Conservation (phyloP, 2,888 invertebrate species). For the Dexiosoma caninum region DNA sequence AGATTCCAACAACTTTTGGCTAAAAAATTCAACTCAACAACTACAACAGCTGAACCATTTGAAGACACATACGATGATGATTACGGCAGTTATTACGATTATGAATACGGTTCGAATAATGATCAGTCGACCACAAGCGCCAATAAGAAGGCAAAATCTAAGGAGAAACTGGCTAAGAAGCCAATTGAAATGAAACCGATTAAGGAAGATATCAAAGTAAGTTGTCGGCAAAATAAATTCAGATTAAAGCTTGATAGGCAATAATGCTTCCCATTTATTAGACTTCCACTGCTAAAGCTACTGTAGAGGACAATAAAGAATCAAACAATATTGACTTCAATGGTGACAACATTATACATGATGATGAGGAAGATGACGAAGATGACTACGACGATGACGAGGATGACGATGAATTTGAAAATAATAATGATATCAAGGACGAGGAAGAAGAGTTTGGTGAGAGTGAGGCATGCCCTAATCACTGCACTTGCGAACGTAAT, state of each 20-base stretch:
- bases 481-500: constrained; percentile 81
- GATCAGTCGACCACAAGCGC: constrained; percentile 63
- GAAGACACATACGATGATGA: constrained; percentile 68
- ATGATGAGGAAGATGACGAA: constrained; percentile 67
- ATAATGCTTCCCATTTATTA: background rate
- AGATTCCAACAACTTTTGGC: constrained; percentile 76
- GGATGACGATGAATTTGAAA: constrained; percentile 70
- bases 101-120: constrained; percentile 70
- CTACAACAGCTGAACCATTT: constrained; percentile 64
- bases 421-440: constrained; percentile 71
- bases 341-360: constrained; percentile 67
- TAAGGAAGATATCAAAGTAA: constrained; percentile 69
- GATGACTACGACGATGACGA: constrained; percentile 69
- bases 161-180: constrained; percentile 65
- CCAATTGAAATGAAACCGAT: constrained; percentile 67
- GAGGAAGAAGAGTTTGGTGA: constrained; percentile 75
- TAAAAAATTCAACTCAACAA: constrained; percentile 65
- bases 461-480: constrained; percentile 81
- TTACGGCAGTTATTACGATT: constrained; percentile 71
- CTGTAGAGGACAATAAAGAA: constrained; percentile 62
- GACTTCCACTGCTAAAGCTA: constrained; percentile 53
- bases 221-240: background rate
- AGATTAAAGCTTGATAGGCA: background rate
- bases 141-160: constrained; percentile 67
- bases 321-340: constrained; percentile 64